Conservation (phyloP, 2,888 invertebrate genomes). For the Eristalis intricaria region DNA sequence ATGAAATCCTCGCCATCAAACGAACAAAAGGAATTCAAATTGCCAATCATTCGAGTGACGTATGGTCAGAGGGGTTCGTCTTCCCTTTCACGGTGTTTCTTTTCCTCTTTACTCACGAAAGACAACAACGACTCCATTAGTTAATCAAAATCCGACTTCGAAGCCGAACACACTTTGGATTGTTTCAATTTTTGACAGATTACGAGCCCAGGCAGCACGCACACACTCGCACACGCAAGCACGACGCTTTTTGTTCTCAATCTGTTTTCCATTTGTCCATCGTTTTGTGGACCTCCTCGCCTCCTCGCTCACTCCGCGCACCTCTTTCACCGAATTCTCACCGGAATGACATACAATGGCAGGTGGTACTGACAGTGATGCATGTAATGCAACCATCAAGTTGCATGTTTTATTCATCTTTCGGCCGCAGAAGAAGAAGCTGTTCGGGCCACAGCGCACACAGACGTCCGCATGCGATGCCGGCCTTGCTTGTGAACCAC, state of each 20-base stretch:
- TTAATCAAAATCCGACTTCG: constrained; percentile 64
- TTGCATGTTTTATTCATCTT: constrained; percentile 70
- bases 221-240: neutral
- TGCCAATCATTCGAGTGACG: constrained; percentile 58
- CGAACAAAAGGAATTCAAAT: constrained; percentile 45
- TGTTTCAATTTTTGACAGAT: constrained; percentile 65
- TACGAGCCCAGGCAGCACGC: neutral
- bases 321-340: constrained; percentile 22
- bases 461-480: constrained; percentile 1
- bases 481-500: neutral
- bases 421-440: constrained; percentile 50
- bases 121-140: constrained; percentile 62
- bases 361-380: constrained; percentile 71
- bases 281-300: constrained; percentile 34
- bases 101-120: neutral
- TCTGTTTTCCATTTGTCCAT: constrained; percentile 66
- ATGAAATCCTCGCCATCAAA: constrained; percentile 46
- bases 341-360: constrained; percentile 60
- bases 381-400: constrained; percentile 71
- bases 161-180: constrained; percentile 46
- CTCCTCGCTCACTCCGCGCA: neutral
- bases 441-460: neutral
- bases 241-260: constrained; percentile 14
- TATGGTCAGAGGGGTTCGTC: constrained; percentile 20
- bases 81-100: too few relatives aligned